A percentile compares a stretch with the other conserved stretches of the same genome.
phyloP scores from a whole-genome alignment of 2,797 vertebrate genomes.

The Fratercula arctica region DNA sequence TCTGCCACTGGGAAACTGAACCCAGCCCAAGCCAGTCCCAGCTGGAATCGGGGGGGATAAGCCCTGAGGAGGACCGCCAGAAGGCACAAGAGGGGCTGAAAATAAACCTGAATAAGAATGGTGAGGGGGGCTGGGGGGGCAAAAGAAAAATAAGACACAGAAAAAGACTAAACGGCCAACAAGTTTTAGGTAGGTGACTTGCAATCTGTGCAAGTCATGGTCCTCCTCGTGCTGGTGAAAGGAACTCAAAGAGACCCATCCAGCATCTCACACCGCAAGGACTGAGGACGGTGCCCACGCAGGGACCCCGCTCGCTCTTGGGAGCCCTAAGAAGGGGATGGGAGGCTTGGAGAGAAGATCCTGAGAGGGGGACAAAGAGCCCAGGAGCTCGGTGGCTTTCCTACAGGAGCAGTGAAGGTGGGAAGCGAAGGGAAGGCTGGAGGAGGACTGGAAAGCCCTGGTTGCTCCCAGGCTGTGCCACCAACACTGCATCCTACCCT shows the following conservation, averaged over 20 bases:
- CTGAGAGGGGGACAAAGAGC: neutral
- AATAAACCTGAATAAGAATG: neutral
- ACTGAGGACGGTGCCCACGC: rapidly evolving
- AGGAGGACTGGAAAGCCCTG: neutral
- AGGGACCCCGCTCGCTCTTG: neutral
- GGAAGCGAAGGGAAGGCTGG: neutral
- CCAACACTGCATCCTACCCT: neutral
- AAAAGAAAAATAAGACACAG: neutral
- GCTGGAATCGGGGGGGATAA: neutral
- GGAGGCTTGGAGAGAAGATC: neutral
- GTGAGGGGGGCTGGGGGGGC: too few species aligned
- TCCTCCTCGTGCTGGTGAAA: neutral
- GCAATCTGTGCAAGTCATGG: neutral
- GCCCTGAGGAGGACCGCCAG: neutral
- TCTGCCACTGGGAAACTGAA: neutral
- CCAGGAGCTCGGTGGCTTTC: neutral
- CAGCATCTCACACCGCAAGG: neutral
- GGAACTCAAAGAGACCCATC: neutral
- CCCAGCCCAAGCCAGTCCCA: neutral
- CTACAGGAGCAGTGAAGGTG: neutral
- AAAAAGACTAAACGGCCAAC: neutral
- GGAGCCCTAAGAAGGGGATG: neutral
- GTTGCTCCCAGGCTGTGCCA: neutral
- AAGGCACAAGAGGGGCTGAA: neutral
- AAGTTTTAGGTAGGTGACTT: neutral